These are phyloP conservation scores for Cyprinus carpio DNA, from an alignment of 2,113 vertebrate genomes.

Conservation along the genomic window DNA sequence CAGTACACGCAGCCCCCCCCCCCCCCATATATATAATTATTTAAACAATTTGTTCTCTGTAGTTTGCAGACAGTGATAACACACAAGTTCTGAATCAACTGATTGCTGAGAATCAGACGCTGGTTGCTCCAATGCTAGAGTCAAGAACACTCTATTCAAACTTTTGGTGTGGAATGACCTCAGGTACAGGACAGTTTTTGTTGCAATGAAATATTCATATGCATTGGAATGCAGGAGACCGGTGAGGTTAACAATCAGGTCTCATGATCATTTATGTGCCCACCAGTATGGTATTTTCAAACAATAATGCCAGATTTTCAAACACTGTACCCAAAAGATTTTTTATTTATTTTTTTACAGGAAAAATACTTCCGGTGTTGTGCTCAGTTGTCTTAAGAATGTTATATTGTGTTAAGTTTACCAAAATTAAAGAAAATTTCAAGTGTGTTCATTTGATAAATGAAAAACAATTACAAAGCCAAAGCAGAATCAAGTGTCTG, in stretches of 20 bases:
- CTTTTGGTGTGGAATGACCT: constrained; percentile 90
- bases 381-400: too few species aligned
- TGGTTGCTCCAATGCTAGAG: constrained; percentile 88
- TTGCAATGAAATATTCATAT: neutral
- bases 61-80: constrained; percentile 88
- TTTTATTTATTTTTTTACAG: too few species aligned
- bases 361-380: too few species aligned
- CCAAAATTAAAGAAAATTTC: too few species aligned
- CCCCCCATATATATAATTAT: neutral
- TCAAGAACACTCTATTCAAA: constrained; percentile 88
- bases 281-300: neutral
- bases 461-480: too few species aligned
- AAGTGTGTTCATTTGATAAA: too few species aligned
- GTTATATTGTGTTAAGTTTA: too few species aligned
- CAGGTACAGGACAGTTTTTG: constrained; percentile 70
- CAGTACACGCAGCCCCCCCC: too few species aligned
- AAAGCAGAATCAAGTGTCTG: too few species aligned
- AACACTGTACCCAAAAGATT: neutral
- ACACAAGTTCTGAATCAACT: constrained; percentile 77
- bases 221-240: neutral
- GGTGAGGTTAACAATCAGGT: neutral
- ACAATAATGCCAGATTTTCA: neutral
- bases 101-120: constrained; percentile 85
- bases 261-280: neutral
- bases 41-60: neutral